A percentile compares a stretch with the other conserved stretches of the same genome.
Evolutionary conservation across 1,140 invertebrate species (phyloP).

Genomic region (Drosophila eugracilis): DNA sequence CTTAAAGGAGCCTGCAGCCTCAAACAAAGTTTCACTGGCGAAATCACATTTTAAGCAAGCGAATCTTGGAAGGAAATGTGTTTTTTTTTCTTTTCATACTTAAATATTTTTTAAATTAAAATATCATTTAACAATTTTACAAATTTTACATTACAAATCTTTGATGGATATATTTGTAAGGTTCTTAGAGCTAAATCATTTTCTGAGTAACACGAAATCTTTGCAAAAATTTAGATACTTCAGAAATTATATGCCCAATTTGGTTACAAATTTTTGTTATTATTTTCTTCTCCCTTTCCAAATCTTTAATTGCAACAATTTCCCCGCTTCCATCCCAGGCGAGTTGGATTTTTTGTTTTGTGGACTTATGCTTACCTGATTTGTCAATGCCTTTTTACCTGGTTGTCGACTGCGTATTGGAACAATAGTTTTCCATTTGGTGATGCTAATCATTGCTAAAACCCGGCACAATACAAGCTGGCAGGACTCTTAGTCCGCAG

Average conservation of each 20-base stretch:
- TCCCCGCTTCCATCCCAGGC: background rate
- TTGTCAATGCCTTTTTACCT: slow-evolving; percentile 74
- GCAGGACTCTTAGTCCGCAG: background rate
- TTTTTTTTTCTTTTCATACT: too few relatives aligned
- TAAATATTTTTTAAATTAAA: too few relatives aligned
- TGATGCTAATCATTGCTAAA: slow-evolving; percentile 81
- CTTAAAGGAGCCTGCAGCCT: slow-evolving; percentile 31
- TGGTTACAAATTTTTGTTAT: background rate
- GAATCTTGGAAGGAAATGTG: background rate
- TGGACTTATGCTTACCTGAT: slow-evolving; percentile 61
- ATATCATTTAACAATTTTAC: too few relatives aligned
- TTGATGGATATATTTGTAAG: too few relatives aligned
- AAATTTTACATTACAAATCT: too few relatives aligned
- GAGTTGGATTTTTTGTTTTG: slow-evolving; percentile 21
- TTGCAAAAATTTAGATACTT: background rate
- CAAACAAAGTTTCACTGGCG: slow-evolving; percentile 5
- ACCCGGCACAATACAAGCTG: slow-evolving; percentile 49
- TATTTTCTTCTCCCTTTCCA: background rate
- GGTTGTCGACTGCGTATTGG: slow-evolving; percentile 68
- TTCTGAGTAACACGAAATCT: too few relatives aligned
- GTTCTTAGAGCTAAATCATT: too few relatives aligned
- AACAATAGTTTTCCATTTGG: slow-evolving; percentile 74
- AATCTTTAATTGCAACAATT: slow-evolving; percentile 55
- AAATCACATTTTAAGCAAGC: background rate
- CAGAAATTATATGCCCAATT: background rate